These are phyloP conservation scores for Prunella strophiata DNA, from an alignment of 2,797 vertebrate species.

Conservation along the genomic window DNA sequence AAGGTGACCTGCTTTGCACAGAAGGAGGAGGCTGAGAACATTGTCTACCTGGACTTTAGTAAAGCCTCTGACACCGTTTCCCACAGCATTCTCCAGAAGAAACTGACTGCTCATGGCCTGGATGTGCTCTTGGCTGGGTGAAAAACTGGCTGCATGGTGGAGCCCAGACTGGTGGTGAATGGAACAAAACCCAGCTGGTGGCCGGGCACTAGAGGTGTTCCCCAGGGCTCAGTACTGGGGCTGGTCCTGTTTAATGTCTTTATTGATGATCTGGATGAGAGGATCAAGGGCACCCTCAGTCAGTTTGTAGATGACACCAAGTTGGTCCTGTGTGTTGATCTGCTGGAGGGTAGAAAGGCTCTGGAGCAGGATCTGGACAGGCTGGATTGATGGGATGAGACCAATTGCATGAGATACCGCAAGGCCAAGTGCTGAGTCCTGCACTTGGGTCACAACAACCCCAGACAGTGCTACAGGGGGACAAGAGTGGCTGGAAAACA, in stretches of 20 bases:
- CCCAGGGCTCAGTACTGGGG: background rate
- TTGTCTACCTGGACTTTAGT: background rate
- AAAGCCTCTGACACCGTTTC: background rate
- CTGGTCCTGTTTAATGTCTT: background rate
- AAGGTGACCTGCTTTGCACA: accelerated
- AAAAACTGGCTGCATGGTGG: background rate
- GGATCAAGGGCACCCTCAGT: background rate
- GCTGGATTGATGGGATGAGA: background rate
- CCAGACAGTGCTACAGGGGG: background rate
- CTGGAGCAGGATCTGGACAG: background rate
- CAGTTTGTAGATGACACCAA: background rate
- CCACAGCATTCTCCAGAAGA: background rate
- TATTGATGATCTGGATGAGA: background rate
- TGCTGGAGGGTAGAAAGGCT: background rate
- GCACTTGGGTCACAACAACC: background rate
- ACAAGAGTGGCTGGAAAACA: background rate
- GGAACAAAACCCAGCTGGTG: background rate
- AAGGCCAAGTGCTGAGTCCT: background rate
- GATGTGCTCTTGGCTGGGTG: background rate
- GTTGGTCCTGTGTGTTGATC: accelerated
- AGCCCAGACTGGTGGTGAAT: too few relatives aligned
- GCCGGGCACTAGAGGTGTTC: accelerated
- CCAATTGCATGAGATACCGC: background rate
- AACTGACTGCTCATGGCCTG: background rate
- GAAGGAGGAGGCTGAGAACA: background rate